Base-by-base conservation (phyloP, 2,888 invertebrate species). In the Caenorhabditis imperialis region DNA sequence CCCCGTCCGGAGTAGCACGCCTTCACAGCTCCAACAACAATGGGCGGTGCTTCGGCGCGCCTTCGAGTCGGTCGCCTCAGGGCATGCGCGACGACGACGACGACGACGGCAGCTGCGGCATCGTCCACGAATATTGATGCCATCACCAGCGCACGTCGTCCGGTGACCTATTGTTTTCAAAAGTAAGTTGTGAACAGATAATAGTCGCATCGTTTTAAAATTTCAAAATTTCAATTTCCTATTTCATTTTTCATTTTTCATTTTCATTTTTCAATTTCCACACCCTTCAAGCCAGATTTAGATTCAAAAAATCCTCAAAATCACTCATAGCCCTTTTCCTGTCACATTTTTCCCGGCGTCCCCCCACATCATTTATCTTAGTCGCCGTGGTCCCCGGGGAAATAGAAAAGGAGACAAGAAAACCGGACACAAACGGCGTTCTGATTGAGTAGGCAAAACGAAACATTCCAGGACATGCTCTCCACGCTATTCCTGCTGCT, bases 61-160 rank as follows among this genome's bases (percentile, higher is more conserved):
- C 57, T 67, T 51, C 57, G 57, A 62, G 62, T 61, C 55, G 55
- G 71, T 63, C 50, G 72, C 72, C 72, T 47, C 51, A 73, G 72
- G 72, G 72, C 65, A 63, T 63, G 61, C 40, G 53, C 54, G 71
- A 61, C 70, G 54, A 42, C 53, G 58, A 57, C 33, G 44, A 20
- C 50, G 63, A 44, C 62, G 38, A 5, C 35, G 57, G 50, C 50
- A 50, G 37, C 62, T 25, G 6, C 35, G 57, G 50, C 50, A 50
- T 51, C 65, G 65, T 50, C 65, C 42, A 51, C 60, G 65, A 65
- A 65, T 73, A 65, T 73, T 73, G 72, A 73, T 73, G 72, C 58
- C 58, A 53, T 65, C 61, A 60, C 47, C 60, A 58, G 44, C 48
- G 61, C 37, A 42, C 61, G 54, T 40, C 23, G 5, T 40, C 18